Evolutionary conservation across 1,140 invertebrate species (phyloP).

Genomic region (Papilio helenus): DNA sequence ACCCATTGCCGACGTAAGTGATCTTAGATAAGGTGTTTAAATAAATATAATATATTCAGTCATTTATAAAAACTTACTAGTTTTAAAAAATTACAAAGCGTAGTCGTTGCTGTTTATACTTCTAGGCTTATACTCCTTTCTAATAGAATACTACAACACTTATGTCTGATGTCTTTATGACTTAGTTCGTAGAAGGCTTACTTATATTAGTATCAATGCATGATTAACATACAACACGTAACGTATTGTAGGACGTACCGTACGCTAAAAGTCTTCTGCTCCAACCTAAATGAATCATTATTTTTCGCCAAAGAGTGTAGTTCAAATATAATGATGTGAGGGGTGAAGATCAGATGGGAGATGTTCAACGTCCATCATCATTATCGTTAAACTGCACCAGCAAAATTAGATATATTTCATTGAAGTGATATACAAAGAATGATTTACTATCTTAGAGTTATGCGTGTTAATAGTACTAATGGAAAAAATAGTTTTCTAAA

Average conservation of each 20-base stretch:
- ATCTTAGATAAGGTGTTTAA: constrained; percentile 17
- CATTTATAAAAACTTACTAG: constrained; percentile 23
- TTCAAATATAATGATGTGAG: constrained; percentile 32
- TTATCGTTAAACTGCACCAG: constrained; percentile 49
- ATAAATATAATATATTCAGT: constrained; percentile 1
- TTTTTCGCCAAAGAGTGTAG: neutral
- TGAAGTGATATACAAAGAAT: neutral
- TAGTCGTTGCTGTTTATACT: neutral
- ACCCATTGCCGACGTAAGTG: constrained; percentile 16
- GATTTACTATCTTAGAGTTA: neutral
- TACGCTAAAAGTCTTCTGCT: neutral
- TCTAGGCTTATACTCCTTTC: neutral
- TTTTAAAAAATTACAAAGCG: constrained; percentile 30
- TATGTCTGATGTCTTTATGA: neutral
- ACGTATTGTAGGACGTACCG: too few relatives aligned
- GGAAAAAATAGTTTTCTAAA: neutral
- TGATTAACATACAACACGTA: too few relatives aligned
- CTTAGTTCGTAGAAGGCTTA: too few relatives aligned
- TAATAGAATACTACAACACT: neutral
- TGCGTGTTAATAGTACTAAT: too few relatives aligned
- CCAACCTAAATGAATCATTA: neutral
- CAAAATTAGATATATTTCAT: constrained; percentile 21
- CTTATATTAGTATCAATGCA: too few relatives aligned
- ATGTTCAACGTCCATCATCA: constrained; percentile 61
- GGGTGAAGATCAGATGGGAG: constrained; percentile 50